Conservation (phyloP, 1,140 invertebrate species). For the Drosophila takahashii region DNA sequence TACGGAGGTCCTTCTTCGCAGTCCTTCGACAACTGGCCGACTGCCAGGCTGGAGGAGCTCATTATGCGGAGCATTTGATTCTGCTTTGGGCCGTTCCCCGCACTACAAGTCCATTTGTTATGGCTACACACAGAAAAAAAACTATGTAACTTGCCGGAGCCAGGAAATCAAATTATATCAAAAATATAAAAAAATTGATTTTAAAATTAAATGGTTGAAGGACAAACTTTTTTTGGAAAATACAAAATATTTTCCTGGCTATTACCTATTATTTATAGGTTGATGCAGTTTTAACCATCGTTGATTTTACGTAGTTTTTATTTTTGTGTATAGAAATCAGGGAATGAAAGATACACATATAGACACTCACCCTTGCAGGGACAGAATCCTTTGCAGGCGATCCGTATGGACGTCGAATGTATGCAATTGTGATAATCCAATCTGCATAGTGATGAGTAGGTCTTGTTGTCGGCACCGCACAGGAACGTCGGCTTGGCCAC, state of each 20-base stretch:
- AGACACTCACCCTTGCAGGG: constrained; percentile 89
- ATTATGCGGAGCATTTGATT: constrained; percentile 58
- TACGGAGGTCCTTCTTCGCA: constrained; percentile 3
- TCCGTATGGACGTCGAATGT: constrained; percentile 90
- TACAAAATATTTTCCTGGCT: too few relatives aligned
- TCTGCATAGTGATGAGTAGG: constrained; percentile 95
- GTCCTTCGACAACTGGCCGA: constrained; percentile 39
- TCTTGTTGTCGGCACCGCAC: constrained; percentile 95
- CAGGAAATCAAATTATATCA: too few relatives aligned
- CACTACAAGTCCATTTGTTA: constrained; percentile 14
- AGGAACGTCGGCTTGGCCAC: constrained; percentile 92
- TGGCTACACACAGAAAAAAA: too few relatives aligned
- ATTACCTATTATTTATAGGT: too few relatives aligned
- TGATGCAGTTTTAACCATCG: too few relatives aligned
- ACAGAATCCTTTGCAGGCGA: constrained; percentile 95
- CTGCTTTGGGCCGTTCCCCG: constrained; percentile 15
- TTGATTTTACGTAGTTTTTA: too few relatives aligned
- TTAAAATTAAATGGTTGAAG: too few relatives aligned
- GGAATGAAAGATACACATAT: constrained; percentile 7
- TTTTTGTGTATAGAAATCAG: too few relatives aligned
- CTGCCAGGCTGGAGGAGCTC: constrained; percentile 58
- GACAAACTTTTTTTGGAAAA: too few relatives aligned
- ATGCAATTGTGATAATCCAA: constrained; percentile 97
- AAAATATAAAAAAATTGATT: too few relatives aligned
- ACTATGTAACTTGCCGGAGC: too few relatives aligned